These are phyloP conservation scores for Delphinapterus leucas DNA, from an alignment of 2,113 vertebrate genomes.

Conservation along the genomic window DNA sequence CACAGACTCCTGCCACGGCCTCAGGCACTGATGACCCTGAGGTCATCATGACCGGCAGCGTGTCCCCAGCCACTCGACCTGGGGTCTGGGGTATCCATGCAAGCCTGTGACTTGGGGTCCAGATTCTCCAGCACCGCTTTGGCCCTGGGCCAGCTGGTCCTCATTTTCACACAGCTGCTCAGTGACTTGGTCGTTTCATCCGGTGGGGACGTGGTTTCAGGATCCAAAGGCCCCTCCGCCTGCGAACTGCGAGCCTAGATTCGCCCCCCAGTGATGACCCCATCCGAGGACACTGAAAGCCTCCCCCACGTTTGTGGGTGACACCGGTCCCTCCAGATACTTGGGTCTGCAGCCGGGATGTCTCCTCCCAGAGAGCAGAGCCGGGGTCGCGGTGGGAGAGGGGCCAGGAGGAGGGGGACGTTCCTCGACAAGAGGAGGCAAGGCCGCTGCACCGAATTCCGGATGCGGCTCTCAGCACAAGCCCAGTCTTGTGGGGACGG, in stretches of 20 bases:
- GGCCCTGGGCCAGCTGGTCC: not conserved
- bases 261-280: not conserved
- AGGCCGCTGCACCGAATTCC: not conserved
- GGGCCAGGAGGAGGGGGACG: not conserved
- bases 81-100: not conserved
- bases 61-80: rapidly evolving
- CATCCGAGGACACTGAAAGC: rapidly evolving
- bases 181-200: too few species aligned
- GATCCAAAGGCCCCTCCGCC: rapidly evolving
- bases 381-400: rapidly evolving
- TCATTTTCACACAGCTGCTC: rapidly evolving
- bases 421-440: slow-evolving; percentile 62
- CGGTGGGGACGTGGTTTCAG: rapidly evolving
- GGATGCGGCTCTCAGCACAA: slow-evolving; percentile 52
- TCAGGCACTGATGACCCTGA: rapidly evolving
- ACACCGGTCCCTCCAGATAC: not conserved
- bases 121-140: rapidly evolving
- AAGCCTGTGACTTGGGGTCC: not conserved
- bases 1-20: not conserved
- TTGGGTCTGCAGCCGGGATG: not conserved
- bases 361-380: not conserved
- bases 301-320: rapidly evolving
- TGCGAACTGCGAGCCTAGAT: rapidly evolving
- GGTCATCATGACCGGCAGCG: rapidly evolving
- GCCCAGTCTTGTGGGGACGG: slow-evolving; percentile 59